phyloP scores from a whole-genome alignment of 2,797 vertebrate species.

The Darevskia nairensis region DNA sequence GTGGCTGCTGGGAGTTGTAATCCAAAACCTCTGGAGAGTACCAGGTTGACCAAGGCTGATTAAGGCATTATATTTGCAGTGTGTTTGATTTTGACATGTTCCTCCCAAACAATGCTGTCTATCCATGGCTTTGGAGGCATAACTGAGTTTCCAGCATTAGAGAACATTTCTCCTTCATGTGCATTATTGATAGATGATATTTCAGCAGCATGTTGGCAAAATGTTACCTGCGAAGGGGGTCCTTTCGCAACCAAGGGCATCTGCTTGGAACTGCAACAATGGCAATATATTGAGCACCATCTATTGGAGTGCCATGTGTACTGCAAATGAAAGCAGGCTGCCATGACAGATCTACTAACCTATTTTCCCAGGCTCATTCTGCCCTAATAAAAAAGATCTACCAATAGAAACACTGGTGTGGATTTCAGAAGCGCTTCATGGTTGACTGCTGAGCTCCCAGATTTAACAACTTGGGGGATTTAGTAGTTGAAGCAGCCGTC shows the following conservation, averaged over 20 bases:
- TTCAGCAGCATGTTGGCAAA: neutral
- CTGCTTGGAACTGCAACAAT: neutral
- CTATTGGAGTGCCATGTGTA: slow-evolving; percentile 31
- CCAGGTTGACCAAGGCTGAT: no score
- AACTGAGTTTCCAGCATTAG: neutral
- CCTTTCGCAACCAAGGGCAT: neutral
- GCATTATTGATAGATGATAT: neutral
- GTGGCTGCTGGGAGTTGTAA: neutral
- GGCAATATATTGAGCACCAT: slow-evolving; percentile 35
- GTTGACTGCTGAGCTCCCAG: no score
- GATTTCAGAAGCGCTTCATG: neutral
- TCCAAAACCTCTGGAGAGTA: neutral
- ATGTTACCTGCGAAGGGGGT: no score
- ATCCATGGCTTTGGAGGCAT: neutral
- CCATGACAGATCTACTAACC: no score
- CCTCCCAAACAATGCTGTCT: neutral
- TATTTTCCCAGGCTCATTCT: neutral
- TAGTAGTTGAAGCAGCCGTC: no score
- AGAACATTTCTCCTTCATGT: neutral
- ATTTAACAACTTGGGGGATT: neutral
- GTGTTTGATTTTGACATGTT: no score
- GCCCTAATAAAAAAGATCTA: neutral
- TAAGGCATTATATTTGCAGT: neutral
- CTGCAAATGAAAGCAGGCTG: neutral
- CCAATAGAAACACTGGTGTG: neutral